These are phyloP conservation scores for Dorcus hopei DNA, from an alignment of 2,888 invertebrate genomes.

Conservation along the genomic window DNA sequence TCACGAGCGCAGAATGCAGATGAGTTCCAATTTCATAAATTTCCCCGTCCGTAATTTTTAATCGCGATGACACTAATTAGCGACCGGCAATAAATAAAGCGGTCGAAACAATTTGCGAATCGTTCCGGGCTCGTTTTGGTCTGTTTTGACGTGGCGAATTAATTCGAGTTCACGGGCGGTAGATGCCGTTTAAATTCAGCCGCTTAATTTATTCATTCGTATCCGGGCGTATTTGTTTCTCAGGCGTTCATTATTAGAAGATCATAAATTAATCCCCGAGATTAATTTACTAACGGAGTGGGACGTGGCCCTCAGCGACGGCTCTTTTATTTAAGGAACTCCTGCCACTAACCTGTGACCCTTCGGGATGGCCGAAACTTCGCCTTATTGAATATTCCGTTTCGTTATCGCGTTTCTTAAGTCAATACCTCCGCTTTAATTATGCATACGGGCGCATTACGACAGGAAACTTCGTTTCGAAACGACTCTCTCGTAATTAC, in stretches of 20 bases:
- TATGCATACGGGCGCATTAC: too few relatives aligned
- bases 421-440: too few relatives aligned
- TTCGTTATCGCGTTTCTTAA: too few relatives aligned
- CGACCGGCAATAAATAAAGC: conserved; percentile 35
- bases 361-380: neutral
- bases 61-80: conserved; percentile 38
- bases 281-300: conserved; percentile 38
- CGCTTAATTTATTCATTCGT: conserved; percentile 39
- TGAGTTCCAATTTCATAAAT: conserved; percentile 15
- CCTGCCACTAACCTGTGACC: neutral
- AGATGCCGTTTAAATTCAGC: conserved; percentile 33
- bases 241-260: conserved; percentile 40
- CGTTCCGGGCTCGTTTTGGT: conserved; percentile 35
- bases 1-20: neutral
- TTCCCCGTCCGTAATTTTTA: conserved; percentile 29
- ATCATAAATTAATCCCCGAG: conserved; percentile 41
- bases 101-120: conserved; percentile 37
- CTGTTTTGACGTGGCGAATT: conserved; percentile 38
- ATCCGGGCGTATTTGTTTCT: conserved; percentile 40
- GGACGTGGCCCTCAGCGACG: conserved; percentile 11
- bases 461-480: too few relatives aligned
- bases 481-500: too few relatives aligned
- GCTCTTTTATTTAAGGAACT: neutral
- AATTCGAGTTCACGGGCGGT: conserved; percentile 36
- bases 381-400: too few relatives aligned